phyloP scores from a whole-genome alignment of 1,140 invertebrate genomes.

The Philaenus spumarius region DNA sequence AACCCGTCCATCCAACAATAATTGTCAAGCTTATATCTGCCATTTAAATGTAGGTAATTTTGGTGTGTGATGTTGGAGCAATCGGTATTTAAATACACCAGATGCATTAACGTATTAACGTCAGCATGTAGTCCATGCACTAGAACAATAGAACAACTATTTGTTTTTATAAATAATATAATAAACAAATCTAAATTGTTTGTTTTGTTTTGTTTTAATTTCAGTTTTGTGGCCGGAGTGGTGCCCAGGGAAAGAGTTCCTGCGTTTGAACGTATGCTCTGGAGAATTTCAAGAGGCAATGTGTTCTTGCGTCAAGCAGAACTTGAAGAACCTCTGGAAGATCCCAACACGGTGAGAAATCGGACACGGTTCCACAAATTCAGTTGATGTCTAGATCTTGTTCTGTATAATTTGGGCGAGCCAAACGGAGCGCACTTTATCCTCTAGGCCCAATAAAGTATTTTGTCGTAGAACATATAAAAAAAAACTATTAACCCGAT shows the following conservation, averaged over 20 bases:
- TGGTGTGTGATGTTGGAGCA: too few relatives aligned
- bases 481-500: neutral
- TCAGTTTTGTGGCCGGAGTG: constrained; percentile 83
- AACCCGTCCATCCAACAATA: too few relatives aligned
- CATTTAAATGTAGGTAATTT: too few relatives aligned
- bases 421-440: constrained; percentile 20
- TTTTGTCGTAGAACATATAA: neutral
- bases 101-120: too few relatives aligned
- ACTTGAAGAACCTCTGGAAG: constrained; percentile 79
- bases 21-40: too few relatives aligned
- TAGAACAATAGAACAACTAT: too few relatives aligned
- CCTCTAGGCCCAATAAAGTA: neutral
- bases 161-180: too few relatives aligned
- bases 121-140: too few relatives aligned
- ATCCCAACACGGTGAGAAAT: constrained; percentile 73
- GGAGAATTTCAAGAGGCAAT: constrained; percentile 91
- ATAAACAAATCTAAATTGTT: too few relatives aligned
- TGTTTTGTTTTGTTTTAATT: too few relatives aligned
- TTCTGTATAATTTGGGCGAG: constrained; percentile 40
- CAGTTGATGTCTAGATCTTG: constrained; percentile 60
- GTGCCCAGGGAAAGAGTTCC: constrained; percentile 85
- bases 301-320: constrained; percentile 88
- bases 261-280: constrained; percentile 94
- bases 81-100: too few relatives aligned
- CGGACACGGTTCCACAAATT: constrained; percentile 65